Conservation (phyloP, 2,888 invertebrate species). For the Eugnorisma glareosa region DNA sequence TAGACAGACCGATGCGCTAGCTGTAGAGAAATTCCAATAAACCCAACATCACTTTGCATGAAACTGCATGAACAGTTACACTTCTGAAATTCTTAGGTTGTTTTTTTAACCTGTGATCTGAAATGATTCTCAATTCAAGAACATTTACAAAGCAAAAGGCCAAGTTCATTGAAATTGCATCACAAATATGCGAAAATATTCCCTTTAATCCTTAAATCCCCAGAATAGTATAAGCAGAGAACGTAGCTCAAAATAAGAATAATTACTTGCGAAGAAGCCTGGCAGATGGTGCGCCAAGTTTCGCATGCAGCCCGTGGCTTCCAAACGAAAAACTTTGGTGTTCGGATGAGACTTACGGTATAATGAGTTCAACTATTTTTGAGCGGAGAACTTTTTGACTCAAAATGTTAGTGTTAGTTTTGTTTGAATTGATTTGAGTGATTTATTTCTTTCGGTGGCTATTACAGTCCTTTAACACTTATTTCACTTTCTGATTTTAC, state of each 20-base stretch:
- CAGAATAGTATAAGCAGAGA: conserved; percentile 31
- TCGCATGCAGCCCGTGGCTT: conserved; percentile 77
- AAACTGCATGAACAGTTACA: not conserved
- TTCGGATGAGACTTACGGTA: conserved; percentile 77
- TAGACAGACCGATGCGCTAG: not conserved
- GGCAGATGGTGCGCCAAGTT: conserved; percentile 80
- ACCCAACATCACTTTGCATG: not conserved
- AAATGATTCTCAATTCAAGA: not conserved
- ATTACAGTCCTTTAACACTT: not conserved
- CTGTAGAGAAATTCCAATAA: not conserved
- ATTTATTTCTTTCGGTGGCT: not conserved
- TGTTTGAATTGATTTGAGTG: conserved; percentile 30
- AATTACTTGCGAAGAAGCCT: conserved; percentile 85
- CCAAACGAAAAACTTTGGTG: conserved; percentile 80
- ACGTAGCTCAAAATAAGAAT: conserved; percentile 81
- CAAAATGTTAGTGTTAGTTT: conserved; percentile 47
- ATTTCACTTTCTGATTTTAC: too few species aligned
- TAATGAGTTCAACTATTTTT: conserved; percentile 78
- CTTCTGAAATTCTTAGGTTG: not conserved
- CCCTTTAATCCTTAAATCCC: not conserved
- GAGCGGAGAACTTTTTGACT: conserved; percentile 62
- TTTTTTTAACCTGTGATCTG: not conserved
- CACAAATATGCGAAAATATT: not conserved
- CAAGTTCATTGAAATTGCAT: not conserved
- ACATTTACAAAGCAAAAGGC: not conserved